Evolutionary conservation across 2,797 vertebrate genomes (phyloP), one percentile per base, ranked within the genome.

Genomic region (Botia kubotai): DNA sequence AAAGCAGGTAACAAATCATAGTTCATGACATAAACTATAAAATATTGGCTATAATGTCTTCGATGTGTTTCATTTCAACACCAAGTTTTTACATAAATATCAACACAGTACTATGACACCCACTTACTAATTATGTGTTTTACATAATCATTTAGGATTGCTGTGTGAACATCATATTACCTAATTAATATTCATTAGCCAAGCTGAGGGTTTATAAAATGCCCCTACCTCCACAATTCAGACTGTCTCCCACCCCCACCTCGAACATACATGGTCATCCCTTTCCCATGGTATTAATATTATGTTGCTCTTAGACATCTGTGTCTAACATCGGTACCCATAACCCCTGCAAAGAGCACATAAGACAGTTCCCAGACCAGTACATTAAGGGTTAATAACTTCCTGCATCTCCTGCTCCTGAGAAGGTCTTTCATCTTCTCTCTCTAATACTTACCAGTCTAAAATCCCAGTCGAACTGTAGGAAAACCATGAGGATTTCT

Each of bases 261-360:
- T 23, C 33, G 43, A 69, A 66, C 60, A 55, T 19, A 39, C n/a
- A 46, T 46, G 43, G 8, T 46, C 43, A 73, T 66, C 60, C 21
- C 67, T 57, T 80, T 80, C 23, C 29, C 78, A 73, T n/a, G 58
- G 29, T n/a, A 62, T 29, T 72, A 72, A 66, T 73, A 80, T 73
- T 50, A 55, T 29, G 48, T 72, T 80, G 69, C 70, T 57, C 1
- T 0, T 8, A 53, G 36, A 66, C 43, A 80, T 80, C 3, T 66
- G 19, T 39, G 7, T 33, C n/a, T n/a, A n/a, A n/a, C n/a, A n/a
- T n/a, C 48, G 72, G 46, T 58, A 79, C 46, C 53, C 43, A 58
- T 60, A 77, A 50, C 33, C 29, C 33, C 23, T n/a, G 67, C 19
- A 57, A 29, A 77, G 29, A 55, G n/a, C 13, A n/a, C 2, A 14